Base-by-base conservation (phyloP, 2,797 vertebrate species). In the Semotilus atromaculatus region DNA sequence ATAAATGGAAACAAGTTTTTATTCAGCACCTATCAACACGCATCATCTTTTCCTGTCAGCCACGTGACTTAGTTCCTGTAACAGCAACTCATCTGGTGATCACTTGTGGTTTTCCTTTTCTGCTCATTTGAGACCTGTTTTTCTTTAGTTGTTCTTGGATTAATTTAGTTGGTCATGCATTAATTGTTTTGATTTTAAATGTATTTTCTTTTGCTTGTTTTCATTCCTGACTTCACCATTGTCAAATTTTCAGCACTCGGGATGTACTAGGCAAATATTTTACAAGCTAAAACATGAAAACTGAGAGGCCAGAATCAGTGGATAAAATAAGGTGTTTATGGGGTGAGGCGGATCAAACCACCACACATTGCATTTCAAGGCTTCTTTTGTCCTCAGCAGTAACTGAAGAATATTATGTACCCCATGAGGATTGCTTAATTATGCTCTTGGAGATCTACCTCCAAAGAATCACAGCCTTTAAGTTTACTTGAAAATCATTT, bases 1-100 rank as follows among this genome's bases (percentile, higher is more conserved):
- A 38, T 19, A 74, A 75, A 76, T 18, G 18, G 43, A 87, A 84
- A 85, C 31, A 10, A 58, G 70, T 83, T 71, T 79, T 18, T 31
- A 18, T 64, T 18, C 16, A 72, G 64, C 19, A n/a, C 11, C n/a
- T 80, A 71, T 86, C 18, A 19, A 68, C 90, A 80, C 43, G 31
- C 29, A 79, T 89, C 88, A 92, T 93, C 81, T 81, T 64, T 90
- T 90, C 90, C 92, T 94, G 92, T 80, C 81, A 87, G 90, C 92
- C 91, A 91, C 81, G 70, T 90, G 88, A 76, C 67, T 45, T 7
- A 79, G 83, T 86, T 92, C 90, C 92, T 91, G 91, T 85, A n/a
- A 71, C 64, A 88, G 86, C 85, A 88, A 86, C 85, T 92, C 90
- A 88, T 89, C 75, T 89, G 87, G 83, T 88, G 87, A 91, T 91